These are phyloP conservation scores for Lathronympha strigana DNA, from an alignment of 2,888 invertebrate species.

Conservation along the genomic window DNA sequence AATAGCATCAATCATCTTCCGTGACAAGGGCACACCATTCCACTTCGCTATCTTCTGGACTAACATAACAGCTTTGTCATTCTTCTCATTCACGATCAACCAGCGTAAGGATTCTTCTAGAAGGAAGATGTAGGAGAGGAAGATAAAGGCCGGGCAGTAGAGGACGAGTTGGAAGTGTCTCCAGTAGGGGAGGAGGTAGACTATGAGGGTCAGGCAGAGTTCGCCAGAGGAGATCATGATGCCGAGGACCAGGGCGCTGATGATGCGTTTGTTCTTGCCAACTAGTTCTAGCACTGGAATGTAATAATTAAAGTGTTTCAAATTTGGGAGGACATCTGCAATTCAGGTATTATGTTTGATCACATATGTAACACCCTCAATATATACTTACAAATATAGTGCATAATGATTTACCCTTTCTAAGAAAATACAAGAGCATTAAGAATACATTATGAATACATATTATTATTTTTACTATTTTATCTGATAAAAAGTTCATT, in stretches of 20 bases:
- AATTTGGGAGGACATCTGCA: too few species aligned
- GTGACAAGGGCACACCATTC: slow-evolving; percentile 34
- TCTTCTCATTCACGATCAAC: slow-evolving; percentile 41
- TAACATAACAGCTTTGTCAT: slow-evolving; percentile 28
- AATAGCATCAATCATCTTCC: slow-evolving; percentile 35
- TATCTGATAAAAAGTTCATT: too few species aligned
- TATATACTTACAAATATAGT: too few species aligned
- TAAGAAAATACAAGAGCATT: too few species aligned
- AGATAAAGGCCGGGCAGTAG: slow-evolving; percentile 40
- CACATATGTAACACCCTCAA: too few species aligned
- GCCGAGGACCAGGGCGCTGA: slow-evolving; percentile 34
- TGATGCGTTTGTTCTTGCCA: slow-evolving; percentile 44
- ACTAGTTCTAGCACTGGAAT: slow-evolving; percentile 57
- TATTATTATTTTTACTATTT: too few species aligned
- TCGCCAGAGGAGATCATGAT: slow-evolving; percentile 34
- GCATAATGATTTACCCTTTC: too few species aligned
- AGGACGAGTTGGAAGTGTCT: slow-evolving; percentile 39
- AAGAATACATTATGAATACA: too few species aligned
- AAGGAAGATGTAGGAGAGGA: slow-evolving; percentile 40
- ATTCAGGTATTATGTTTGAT: too few species aligned
- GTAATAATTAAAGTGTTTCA: too few species aligned
- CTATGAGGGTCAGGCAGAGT: slow-evolving; percentile 33
- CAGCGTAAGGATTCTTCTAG: slow-evolving; percentile 43
- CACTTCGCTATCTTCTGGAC: slow-evolving; percentile 36
- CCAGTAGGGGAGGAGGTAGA: slow-evolving; percentile 42